phyloP scores from a whole-genome alignment of 2,797 vertebrate genomes.

The Margarornis squamiger region DNA sequence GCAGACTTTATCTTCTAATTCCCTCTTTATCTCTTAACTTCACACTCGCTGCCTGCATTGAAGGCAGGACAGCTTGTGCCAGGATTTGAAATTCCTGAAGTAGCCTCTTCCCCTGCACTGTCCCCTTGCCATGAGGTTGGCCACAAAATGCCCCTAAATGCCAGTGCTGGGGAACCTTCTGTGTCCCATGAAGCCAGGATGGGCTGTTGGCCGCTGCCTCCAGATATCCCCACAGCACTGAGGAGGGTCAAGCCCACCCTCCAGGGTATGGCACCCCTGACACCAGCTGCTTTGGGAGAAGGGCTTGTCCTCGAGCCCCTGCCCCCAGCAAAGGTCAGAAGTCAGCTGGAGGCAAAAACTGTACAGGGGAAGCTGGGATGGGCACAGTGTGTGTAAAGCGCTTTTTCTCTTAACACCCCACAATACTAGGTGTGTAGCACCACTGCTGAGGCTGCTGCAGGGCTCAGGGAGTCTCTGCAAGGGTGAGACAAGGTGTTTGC shows the following conservation, averaged over 20 bases:
- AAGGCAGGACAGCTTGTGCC: conserved; percentile 52
- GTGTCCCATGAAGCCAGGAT: fast-evolving
- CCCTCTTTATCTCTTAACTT: conserved; percentile 75
- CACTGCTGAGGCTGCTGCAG: neutral
- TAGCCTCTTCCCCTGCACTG: neutral
- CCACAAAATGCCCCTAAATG: neutral
- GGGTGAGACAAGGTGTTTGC: neutral
- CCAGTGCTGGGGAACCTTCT: neutral
- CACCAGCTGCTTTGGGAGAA: neutral
- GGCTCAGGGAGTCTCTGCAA: neutral
- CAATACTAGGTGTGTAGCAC: fast-evolving
- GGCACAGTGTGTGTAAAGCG: fast-evolving
- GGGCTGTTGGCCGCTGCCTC: neutral
- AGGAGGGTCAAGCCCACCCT: fast-evolving
- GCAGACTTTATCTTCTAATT: conserved; percentile 73
- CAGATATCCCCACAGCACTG: fast-evolving
- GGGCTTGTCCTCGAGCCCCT: fast-evolving
- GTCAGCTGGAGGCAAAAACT: neutral
- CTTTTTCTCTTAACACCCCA: neutral
- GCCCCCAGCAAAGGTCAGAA: neutral
- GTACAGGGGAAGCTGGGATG: neutral
- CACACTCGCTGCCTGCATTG: conserved; percentile 56
- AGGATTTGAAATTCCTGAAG: conserved; percentile 28
- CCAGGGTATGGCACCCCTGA: fast-evolving
- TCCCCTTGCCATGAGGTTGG: neutral